These are phyloP conservation scores for Stichopus horrens DNA, from an alignment of 53 echinoderm and acorn worm species.

Conservation along the genomic window DNA sequence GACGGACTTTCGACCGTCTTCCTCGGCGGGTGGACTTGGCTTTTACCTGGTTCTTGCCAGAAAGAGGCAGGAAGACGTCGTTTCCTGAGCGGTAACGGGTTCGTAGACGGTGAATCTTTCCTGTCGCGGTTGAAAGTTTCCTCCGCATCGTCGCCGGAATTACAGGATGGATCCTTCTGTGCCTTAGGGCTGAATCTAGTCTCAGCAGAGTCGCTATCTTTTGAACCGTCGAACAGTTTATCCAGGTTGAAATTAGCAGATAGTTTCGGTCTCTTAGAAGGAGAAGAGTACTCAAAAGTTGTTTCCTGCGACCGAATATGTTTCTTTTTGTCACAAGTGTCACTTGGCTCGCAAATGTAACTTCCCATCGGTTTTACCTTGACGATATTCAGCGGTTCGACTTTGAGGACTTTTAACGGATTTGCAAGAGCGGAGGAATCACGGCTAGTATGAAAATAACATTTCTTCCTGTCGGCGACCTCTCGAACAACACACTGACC, in stretches of 20 bases:
- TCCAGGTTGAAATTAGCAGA: constrained; percentile 1
- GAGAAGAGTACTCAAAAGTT: background rate
- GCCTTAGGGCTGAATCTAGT: background rate
- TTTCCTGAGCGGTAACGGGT: constrained; percentile 84
- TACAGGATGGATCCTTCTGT: background rate
- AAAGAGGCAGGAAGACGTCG: constrained; percentile 93
- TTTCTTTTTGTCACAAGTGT: background rate
- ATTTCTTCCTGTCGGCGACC: background rate
- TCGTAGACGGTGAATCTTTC: constrained; percentile 11
- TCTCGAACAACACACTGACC: background rate
- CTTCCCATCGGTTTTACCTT: constrained; percentile 4
- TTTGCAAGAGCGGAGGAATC: constrained; percentile 8
- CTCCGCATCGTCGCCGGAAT: too few relatives aligned
- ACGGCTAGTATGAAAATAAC: background rate
- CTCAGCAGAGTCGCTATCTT: background rate
- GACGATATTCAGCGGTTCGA: constrained; percentile 44
- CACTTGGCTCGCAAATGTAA: background rate
- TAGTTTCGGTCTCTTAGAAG: constrained; percentile 19
- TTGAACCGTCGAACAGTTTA: background rate
- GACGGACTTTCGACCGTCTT: constrained; percentile 16
- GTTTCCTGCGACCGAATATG: background rate
- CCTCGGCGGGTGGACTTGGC: constrained; percentile 61
- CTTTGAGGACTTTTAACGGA: constrained; percentile 44
- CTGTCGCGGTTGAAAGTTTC: background rate
- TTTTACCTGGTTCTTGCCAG: constrained; percentile 93